These are phyloP conservation scores for Diarsia brunnea DNA, from an alignment of 2,888 invertebrate genomes.

Conservation along the genomic window DNA sequence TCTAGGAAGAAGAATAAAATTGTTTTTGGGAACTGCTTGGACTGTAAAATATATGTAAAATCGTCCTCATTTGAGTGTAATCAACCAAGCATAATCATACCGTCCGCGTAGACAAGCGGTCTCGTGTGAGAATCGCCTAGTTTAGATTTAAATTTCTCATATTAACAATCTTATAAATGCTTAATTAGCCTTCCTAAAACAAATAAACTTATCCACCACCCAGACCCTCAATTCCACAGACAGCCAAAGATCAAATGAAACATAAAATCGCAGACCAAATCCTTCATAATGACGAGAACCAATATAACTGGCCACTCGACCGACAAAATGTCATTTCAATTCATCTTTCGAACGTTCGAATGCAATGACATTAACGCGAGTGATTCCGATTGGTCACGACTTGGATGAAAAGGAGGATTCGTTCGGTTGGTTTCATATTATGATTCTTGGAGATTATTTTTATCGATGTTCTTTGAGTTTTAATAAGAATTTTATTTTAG, in stretches of 20 bases:
- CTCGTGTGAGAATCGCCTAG: neutral
- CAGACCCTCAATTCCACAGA: neutral
- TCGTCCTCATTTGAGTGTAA: too few relatives aligned
- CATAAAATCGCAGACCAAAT: slow-evolving; percentile 35
- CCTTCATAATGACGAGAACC: slow-evolving; percentile 59
- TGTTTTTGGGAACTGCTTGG: too few relatives aligned
- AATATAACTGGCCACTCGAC: slow-evolving; percentile 67
- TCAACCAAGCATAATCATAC: too few relatives aligned
- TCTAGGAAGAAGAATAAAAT: too few relatives aligned
- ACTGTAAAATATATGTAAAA: too few relatives aligned
- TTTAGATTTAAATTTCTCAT: too few relatives aligned
- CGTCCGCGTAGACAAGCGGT: too few relatives aligned
- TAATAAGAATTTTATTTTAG: slow-evolving; percentile 24
- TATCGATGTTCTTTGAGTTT: slow-evolving; percentile 33
- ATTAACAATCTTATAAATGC: too few relatives aligned
- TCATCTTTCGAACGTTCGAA: slow-evolving; percentile 65
- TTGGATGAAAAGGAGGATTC: slow-evolving; percentile 49
- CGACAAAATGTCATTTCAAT: slow-evolving; percentile 74
- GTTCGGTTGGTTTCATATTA: slow-evolving; percentile 28
- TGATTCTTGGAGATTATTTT: slow-evolving; percentile 50
- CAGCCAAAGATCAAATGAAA: slow-evolving; percentile 31
- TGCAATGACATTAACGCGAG: slow-evolving; percentile 68
- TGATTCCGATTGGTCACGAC: slow-evolving; percentile 61
- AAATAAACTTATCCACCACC: neutral
- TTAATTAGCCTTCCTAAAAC: neutral